Percentiles rank a stretch among this genome's conserved stretches.
phyloP scores from a whole-genome alignment of 2,113 vertebrate genomes.

The Columba janthina region DNA sequence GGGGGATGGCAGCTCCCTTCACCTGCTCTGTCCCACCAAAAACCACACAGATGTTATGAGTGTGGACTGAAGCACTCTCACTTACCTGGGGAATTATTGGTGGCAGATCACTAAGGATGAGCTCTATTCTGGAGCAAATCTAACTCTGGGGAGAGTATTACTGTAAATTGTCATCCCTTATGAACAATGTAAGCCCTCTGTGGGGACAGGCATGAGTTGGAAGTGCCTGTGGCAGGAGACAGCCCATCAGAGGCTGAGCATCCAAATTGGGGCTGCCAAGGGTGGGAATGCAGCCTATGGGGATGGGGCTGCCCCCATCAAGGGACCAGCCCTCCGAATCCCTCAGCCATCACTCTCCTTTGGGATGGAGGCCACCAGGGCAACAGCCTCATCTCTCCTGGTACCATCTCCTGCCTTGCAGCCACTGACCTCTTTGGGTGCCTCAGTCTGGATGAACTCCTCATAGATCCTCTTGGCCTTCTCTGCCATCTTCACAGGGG shows the following conservation, averaged over 20 bases:
- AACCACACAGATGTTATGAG: fast-evolving
- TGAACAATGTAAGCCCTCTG: fast-evolving
- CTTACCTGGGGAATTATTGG: neutral
- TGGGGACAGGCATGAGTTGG: neutral
- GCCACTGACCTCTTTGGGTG: slow-evolving; percentile 90
- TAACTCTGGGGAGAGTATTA: neutral
- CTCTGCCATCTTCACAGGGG: slow-evolving; percentile 80
- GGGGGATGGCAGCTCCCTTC: neutral
- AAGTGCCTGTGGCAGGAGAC: neutral
- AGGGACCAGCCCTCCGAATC: neutral
- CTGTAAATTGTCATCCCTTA: neutral
- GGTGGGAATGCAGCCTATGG: neutral
- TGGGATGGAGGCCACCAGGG: neutral
- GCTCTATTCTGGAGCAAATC: neutral
- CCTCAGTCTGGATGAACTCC: slow-evolving; percentile 92
- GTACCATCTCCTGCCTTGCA: fast-evolving
- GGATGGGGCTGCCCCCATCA: neutral
- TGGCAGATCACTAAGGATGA: neutral
- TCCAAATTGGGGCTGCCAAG: neutral
- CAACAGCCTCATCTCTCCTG: neutral
- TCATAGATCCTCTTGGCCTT: slow-evolving; percentile 95
- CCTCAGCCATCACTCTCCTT: neutral
- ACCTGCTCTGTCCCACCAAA: neutral
- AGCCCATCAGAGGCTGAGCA: neutral
- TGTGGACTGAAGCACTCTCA: neutral